Evolutionary conservation across 2,797 vertebrate genomes (phyloP).

Genomic region (Anniella stebbinsi): DNA sequence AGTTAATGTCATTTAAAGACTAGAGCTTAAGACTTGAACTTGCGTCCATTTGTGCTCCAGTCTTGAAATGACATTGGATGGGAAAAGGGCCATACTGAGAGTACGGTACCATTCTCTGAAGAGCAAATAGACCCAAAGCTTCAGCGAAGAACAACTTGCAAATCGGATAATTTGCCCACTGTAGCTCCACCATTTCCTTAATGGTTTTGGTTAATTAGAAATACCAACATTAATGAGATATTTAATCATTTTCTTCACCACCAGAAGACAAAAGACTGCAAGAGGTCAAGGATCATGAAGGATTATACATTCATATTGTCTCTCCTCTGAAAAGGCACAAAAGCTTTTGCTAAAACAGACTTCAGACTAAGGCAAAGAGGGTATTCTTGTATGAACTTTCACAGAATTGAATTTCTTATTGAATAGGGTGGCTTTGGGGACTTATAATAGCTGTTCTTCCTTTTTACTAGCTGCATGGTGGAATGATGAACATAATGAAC

Average conservation of each 20-base stretch:
- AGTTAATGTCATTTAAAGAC: background rate
- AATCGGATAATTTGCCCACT: background rate
- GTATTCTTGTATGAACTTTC: constrained; percentile 37
- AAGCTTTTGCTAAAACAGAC: constrained; percentile 8
- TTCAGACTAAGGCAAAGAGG: constrained; percentile 25
- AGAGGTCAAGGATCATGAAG: constrained; percentile 11
- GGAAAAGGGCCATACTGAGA: background rate
- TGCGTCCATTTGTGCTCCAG: background rate
- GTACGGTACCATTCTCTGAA: background rate
- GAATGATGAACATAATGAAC: constrained; percentile 37
- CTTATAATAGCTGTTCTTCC: constrained; percentile 24
- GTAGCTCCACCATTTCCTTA: background rate
- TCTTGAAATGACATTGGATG: background rate
- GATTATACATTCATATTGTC: background rate
- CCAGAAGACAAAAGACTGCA: background rate
- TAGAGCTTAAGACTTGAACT: background rate
- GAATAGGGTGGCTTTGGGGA: constrained; percentile 11
- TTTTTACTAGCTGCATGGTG: constrained; percentile 29
- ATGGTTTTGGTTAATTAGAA: background rate
- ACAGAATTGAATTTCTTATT: constrained; percentile 29
- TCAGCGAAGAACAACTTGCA: background rate
- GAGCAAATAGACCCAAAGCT: background rate
- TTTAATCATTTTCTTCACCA: constrained; percentile 9
- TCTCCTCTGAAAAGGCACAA: background rate
- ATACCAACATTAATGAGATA: background rate